Conservation (phyloP, 2,888 invertebrate genomes). For the Agriopis leucophaearia region DNA sequence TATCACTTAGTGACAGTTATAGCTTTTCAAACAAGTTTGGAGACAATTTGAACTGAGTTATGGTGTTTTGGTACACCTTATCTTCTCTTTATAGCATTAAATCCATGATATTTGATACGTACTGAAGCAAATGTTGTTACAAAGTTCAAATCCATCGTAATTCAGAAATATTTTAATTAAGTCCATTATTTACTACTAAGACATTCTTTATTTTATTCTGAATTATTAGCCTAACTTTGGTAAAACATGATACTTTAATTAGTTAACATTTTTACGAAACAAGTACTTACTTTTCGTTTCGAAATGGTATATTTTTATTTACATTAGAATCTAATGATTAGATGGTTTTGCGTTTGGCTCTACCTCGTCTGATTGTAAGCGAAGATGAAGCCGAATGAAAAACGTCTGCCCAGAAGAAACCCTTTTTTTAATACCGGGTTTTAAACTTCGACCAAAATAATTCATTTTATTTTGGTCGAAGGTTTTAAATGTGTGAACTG, state of each 20-base stretch:
- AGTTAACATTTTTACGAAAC: neutral
- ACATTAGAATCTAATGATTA: too few species aligned
- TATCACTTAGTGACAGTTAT: constrained; percentile 34
- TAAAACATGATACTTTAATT: too few species aligned
- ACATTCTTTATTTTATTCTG: too few species aligned
- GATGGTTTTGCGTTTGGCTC: too few species aligned
- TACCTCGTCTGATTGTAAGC: too few species aligned
- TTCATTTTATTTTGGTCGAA: too few species aligned
- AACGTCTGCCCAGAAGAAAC: too few species aligned
- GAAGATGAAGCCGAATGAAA: too few species aligned
- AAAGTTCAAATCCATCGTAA: neutral
- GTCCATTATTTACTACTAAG: neutral
- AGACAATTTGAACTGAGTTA: constrained; percentile 26
- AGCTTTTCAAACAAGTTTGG: constrained; percentile 35
- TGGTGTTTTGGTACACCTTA: constrained; percentile 21
- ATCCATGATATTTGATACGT: constrained; percentile 19
- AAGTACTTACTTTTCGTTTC: neutral
- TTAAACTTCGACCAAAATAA: too few species aligned
- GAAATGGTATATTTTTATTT: neutral
- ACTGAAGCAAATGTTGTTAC: neutral
- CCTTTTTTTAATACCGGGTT: too few species aligned
- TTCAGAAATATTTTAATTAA: neutral
- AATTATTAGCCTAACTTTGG: too few species aligned
- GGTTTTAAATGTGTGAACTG: too few species aligned
- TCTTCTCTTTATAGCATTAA: constrained; percentile 4